Base-by-base conservation (phyloP, 2,113 vertebrate genomes). In the Asarcornis scutulata region DNA sequence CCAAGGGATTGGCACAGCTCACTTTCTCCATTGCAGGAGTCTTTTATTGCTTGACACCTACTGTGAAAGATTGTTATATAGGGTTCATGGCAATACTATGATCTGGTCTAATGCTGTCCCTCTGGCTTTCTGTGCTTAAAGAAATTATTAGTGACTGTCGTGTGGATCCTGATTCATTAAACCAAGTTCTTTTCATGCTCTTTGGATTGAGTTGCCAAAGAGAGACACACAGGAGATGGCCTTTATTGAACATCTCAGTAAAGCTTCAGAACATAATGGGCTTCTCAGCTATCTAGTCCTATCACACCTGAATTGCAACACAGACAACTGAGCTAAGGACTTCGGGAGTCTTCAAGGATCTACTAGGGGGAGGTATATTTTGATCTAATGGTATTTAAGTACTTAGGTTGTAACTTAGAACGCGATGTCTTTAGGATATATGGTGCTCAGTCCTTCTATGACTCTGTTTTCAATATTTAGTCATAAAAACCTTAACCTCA, bases 381-480 rank as follows among this genome's bases (percentile, higher is more conserved):
- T 79, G 25, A 42, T 89, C 40, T 46, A 69, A 75, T 17, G 46
- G 6, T 10, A 56, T 71, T 62, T 52, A 83, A 77, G 69, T 34
- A 21, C 34, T 84, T 81, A 62, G 46, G 42, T 3, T 81, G 18
- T 32, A 73, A 59, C 0, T 44, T 64, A 46, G 31, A 17, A 17
- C 34, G 15, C 10, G 69, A 64, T 78, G 82, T 3, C 16, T 64
- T 69, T 62, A 13, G 48, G 8, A 84, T 1, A 84, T 60, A 58
- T 8, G 21, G 29, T 48, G 3, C 13, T 60, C 66, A 31, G 25
- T 55, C 18, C 21, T 59, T 58, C 36, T 0, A 0, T 29, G 11
- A 9, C 1, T 83, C 53, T 56, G 15, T 68, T 86, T 76, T 59
- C 44, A 82, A 3, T 20, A 32, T 78, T 31, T 63, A 38, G 5